phyloP scores from a whole-genome alignment of 2,888 invertebrate species.

The Morpho achilles region DNA sequence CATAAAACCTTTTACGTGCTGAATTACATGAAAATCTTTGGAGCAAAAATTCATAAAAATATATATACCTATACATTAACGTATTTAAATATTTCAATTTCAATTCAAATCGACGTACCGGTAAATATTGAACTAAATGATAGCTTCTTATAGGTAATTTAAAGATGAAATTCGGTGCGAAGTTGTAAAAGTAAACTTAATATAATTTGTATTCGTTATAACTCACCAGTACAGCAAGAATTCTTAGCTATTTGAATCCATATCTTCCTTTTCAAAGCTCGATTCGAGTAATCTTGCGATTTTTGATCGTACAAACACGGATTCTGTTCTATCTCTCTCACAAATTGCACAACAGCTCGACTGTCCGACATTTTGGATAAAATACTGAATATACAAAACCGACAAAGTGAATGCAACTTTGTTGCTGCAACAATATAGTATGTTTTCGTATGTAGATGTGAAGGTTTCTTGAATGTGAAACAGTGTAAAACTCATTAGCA shows the following conservation, averaged over 20 bases:
- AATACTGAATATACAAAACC: neutral
- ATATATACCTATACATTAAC: no score
- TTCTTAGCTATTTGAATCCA: slow-evolving; percentile 12
- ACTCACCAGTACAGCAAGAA: slow-evolving; percentile 1
- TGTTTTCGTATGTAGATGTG: neutral
- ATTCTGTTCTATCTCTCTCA: slow-evolving; percentile 8
- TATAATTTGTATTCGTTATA: neutral
- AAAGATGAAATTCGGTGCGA: no score
- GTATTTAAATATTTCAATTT: no score
- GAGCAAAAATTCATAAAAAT: no score
- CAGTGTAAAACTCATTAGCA: neutral
- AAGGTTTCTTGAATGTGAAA: neutral
- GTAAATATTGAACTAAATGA: no score
- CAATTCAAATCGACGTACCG: no score
- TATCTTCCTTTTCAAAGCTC: slow-evolving; percentile 1
- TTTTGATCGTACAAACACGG: slow-evolving; percentile 11
- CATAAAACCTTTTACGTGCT: no score
- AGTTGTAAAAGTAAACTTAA: no score
- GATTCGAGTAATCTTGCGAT: neutral
- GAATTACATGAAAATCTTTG: no score
- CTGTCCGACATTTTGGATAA: slow-evolving; percentile 7
- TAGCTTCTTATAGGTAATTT: no score
- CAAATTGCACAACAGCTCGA: slow-evolving; percentile 2
- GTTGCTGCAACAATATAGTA: neutral
- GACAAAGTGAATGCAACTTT: neutral